phyloP scores from a whole-genome alignment of 2,113 vertebrate genomes.

The Nycticorax nycticorax region DNA sequence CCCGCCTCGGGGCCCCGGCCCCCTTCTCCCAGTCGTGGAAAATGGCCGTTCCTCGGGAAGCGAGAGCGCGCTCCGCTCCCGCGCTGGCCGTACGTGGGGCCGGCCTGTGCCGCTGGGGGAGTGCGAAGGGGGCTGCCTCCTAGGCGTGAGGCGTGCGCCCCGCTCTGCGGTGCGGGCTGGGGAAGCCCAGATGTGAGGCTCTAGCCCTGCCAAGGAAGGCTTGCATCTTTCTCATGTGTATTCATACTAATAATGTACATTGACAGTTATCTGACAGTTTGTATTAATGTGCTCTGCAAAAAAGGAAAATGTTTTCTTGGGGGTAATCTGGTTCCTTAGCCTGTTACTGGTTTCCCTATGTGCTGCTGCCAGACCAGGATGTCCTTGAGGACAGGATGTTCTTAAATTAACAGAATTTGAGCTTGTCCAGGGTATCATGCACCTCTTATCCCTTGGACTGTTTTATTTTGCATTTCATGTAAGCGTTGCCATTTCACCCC shows the following conservation, averaged over 20 bases:
- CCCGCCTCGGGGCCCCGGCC: not conserved
- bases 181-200: rapidly evolving
- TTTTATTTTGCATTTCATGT: not conserved
- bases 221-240: rapidly evolving
- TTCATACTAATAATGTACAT: rapidly evolving
- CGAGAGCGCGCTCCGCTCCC: rapidly evolving
- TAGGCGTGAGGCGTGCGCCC: rapidly evolving
- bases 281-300: too few species aligned
- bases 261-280: not conserved
- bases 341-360: not conserved
- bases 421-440: not conserved
- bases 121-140: rapidly evolving
- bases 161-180: not conserved
- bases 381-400: not conserved
- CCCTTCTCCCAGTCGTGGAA: rapidly evolving
- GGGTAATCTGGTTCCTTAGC: not conserved
- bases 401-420: not conserved
- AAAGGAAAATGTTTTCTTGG: not conserved
- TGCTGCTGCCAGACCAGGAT: not conserved
- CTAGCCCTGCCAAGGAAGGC: not conserved
- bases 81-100: rapidly evolving
- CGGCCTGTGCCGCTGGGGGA: rapidly evolving
- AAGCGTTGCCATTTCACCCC: rapidly evolving
- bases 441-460: not conserved
- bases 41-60: rapidly evolving